Base-by-base conservation (phyloP, 2,113 vertebrate species). In the Rhinichthys klamathensis region DNA sequence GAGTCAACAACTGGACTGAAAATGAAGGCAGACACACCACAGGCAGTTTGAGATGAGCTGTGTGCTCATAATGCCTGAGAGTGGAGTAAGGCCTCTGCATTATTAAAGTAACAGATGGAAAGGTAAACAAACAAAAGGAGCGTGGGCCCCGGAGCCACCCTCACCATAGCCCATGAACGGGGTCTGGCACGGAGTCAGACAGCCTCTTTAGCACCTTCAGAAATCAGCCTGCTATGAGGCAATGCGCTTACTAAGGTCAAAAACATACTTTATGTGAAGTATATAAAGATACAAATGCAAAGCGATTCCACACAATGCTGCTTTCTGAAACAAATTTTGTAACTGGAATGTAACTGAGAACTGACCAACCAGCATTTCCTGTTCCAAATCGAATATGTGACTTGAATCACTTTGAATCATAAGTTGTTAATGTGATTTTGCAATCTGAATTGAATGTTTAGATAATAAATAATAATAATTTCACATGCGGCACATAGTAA, bases 71-170 rank as follows among this genome's bases (percentile, higher is more conserved):
- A 70, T 49, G 78, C 49, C 81, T 74, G 80, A 76, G 49, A 80
- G 41, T 21, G 12, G 3, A 77, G 90, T 56, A 88, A 63, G 61
- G 80, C 27, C 8, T 67, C 32, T 72, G 54, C 74, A 75, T 89
- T 89, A 85, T 77, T 70, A 88, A 85, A 73, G 75, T 87, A 91
- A 87, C 90, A 89, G 90, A 92, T 86, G 88, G 88, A 84, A n/a
- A 46, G 38, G 79, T 63, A 51, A 88, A 72, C 18, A 32, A 80
- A 86, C 74, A 58, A 84, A 88, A 89, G 86, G 88, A 92, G 60
- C 44, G 2, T 9, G 46, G 60, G 86, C 84, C 85, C 58, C 6
- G 81, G 65, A 63, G 65, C 58, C 60, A 49, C 30, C 27, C 41
- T 80, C 78, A 21, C 32, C 30, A 23, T 46, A 27, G 7, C 13